Evolutionary conservation across 1,140 invertebrate genomes (phyloP).

Genomic region (Periplaneta americana): DNA sequence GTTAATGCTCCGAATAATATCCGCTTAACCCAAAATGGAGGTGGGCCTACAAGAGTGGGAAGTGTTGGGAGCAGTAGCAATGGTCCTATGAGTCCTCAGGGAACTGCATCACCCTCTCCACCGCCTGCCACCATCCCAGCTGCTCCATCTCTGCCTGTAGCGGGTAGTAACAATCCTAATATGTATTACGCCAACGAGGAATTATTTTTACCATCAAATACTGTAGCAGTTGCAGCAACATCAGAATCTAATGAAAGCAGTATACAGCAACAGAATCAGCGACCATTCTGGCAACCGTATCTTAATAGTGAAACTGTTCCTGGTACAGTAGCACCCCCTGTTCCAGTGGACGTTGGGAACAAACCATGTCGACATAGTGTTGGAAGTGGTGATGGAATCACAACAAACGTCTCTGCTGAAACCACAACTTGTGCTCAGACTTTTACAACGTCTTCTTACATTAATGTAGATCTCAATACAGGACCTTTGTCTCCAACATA

Average conservation of each 20-base stretch:
- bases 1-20: constrained; percentile 12
- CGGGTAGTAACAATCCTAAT: constrained; percentile 2
- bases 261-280: neutral
- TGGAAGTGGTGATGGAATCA: neutral
- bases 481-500: constrained; percentile 34
- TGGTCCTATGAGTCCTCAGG: constrained; percentile 47
- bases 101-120: constrained; percentile 42
- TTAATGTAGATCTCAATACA: constrained; percentile 32
- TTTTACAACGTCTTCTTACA: constrained; percentile 30
- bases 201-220: neutral
- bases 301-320: neutral
- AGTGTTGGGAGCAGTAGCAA: constrained; percentile 42
- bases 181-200: constrained; percentile 22
- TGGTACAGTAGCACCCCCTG: constrained; percentile 35
- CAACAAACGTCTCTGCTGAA: neutral
- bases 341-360: constrained; percentile 29
- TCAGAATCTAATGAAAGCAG: neutral
- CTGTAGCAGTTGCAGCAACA: neutral
- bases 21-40: constrained; percentile 38
- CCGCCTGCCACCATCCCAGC: constrained; percentile 26
- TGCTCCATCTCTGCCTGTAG: neutral
- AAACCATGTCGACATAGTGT: constrained; percentile 3
- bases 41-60: constrained; percentile 31
- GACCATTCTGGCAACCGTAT: neutral
- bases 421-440: neutral